These are phyloP conservation scores for Punctoribates punctum DNA, from an alignment of 2,888 invertebrate genomes.

Conservation along the genomic window DNA sequence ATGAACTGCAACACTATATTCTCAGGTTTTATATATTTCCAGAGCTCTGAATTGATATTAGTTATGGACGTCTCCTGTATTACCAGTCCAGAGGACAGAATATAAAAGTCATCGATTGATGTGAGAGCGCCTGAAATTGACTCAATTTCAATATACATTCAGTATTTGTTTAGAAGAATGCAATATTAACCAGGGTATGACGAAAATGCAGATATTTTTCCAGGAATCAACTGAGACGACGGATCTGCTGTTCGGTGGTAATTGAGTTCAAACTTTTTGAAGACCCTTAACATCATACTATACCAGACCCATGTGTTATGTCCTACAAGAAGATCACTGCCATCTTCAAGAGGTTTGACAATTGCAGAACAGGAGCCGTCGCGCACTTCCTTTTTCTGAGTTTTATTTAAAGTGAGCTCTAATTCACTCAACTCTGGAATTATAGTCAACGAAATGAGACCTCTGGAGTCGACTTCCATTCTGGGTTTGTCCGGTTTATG, in stretches of 20 bases:
- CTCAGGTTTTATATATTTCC: slow-evolving; percentile 65
- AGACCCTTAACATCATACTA: slow-evolving; percentile 73
- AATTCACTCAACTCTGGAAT: slow-evolving; percentile 71
- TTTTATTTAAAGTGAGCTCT: slow-evolving; percentile 54
- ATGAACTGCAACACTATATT: slow-evolving; percentile 68
- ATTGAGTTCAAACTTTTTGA: slow-evolving; percentile 77
- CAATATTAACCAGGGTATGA: slow-evolving; percentile 68
- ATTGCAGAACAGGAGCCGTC: slow-evolving; percentile 65
- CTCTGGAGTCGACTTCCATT: slow-evolving; percentile 45
- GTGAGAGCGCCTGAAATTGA: slow-evolving; percentile 43
- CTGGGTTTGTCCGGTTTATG: slow-evolving; percentile 52
- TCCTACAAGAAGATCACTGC: slow-evolving; percentile 64
- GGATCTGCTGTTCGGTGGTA: slow-evolving; percentile 51
- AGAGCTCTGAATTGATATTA: slow-evolving; percentile 67
- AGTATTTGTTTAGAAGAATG: slow-evolving; percentile 44
- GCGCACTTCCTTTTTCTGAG: slow-evolving; percentile 52
- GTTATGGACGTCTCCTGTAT: slow-evolving; percentile 73
- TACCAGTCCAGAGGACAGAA: slow-evolving; percentile 54
- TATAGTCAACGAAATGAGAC: slow-evolving; percentile 62
- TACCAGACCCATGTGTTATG: slow-evolving; percentile 79
- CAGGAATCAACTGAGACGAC: slow-evolving; percentile 60
- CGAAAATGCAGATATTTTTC: slow-evolving; percentile 68
- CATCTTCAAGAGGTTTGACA: slow-evolving; percentile 62
- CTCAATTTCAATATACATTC: neutral
- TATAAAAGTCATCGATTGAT: slow-evolving; percentile 56